Evolutionary conservation across 2,113 vertebrate genomes (phyloP).

Genomic region (Hipposideros armiger): DNA sequence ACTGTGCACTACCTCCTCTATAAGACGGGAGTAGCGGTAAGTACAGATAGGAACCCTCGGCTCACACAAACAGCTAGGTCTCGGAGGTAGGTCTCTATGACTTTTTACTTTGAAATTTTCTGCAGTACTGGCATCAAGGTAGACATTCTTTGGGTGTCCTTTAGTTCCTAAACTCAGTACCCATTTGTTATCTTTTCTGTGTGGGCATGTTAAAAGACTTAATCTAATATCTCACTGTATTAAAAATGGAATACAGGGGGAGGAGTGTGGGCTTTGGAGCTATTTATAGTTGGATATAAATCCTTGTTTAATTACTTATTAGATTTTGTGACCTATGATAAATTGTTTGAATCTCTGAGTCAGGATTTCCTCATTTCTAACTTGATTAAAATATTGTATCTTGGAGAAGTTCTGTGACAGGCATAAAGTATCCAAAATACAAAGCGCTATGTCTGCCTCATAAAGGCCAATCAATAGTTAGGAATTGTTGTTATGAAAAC

Average conservation of each 20-base stretch:
- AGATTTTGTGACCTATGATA: constrained; percentile 56
- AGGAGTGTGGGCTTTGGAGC: constrained; percentile 4
- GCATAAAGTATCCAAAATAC: not conserved
- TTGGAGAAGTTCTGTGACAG: not conserved
- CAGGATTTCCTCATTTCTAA: constrained; percentile 52
- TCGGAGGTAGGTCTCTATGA: not conserved
- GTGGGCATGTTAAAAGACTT: not conserved
- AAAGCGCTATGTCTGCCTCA: not conserved
- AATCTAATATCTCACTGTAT: constrained; percentile 42
- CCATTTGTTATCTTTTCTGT: constrained; percentile 33
- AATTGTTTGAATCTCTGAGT: constrained; percentile 48
- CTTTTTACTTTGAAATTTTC: constrained; percentile 26
- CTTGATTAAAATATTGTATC: not conserved
- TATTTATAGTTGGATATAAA: constrained; percentile 36
- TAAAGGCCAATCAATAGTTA: not conserved
- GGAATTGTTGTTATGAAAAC: not conserved
- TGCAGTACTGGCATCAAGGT: not conserved
- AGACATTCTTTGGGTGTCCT: not conserved
- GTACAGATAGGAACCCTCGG: constrained; percentile 75
- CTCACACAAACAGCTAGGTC: not conserved
- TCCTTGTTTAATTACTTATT: constrained; percentile 64
- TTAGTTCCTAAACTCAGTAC: not conserved
- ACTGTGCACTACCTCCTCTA: constrained; percentile 97
- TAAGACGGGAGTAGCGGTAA: constrained; percentile 96
- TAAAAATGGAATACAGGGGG: constrained; percentile 56